Evolutionary conservation across 2,797 vertebrate species (phyloP), one percentile per base, ranked within the genome.

Genomic region (Staurois parvus): DNA sequence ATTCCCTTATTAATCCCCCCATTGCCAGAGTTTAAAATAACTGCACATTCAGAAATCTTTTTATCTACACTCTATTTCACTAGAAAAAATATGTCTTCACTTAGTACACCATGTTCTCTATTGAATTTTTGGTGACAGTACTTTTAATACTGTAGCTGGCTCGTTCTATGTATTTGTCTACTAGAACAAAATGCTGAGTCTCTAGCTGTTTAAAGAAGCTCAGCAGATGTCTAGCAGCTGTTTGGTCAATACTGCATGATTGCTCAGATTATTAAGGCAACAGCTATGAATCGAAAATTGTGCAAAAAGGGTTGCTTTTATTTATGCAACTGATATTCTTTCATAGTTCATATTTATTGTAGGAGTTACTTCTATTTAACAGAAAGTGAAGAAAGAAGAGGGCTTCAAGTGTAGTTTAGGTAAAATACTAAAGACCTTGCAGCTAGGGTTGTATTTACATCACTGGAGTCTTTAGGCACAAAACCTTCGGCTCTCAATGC

Each of bases 171-270:
- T 62, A 76, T 64, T 37, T 64, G 11, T 37, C 52, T 30, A 15
- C 56, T 40, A 62, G 26, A 30, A 76, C 24, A 15, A n/a, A 37
- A 62, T 64, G 56, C 75, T 64, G 75, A 62, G 56, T 76, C 74
- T 76, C 29, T 30, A 59, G 75, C 37, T 62, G 62, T 76, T 76
- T 76, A 62, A 9, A 32, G 74, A 19, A 34, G 30, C 75, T 76
- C 13, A 76, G 26, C 75, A 76, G 75, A 76, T 76, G 75, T 64
- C 75, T 76, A 26, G 56, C 75, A 76, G 75, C 75, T 76, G 75
- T 59, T 40, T 52, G 75, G 75, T 76, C 75, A 76, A 76, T 76
- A 59, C 75, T 62, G 32, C 56, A 76, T 76, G 32, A 76, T 76
- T 76, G 75, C 52, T 34, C 26, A 17, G 75, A 64, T 34, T 76